Conservation (phyloP, 2,797 vertebrate genomes). For the Protosalanx chinensis region DNA sequence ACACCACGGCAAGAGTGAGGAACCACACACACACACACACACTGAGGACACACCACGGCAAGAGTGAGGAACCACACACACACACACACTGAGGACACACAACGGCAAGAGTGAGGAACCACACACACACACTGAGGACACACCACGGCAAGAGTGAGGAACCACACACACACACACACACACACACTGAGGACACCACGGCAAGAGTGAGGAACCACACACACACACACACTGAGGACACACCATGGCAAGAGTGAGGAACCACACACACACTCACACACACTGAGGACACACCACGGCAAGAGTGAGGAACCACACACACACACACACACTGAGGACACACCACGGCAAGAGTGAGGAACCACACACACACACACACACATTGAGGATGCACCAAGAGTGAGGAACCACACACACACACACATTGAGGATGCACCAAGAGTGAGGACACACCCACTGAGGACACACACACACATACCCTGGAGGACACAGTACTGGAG, state of each 20-base stretch:
- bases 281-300: too few relatives aligned
- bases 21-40: conserved; percentile 50
- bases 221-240: background rate
- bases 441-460: conserved; percentile 47
- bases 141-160: background rate
- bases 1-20: too few relatives aligned
- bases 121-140: background rate
- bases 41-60: conserved; percentile 83
- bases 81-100: background rate
- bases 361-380: conserved; percentile 87
- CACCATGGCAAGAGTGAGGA: too few relatives aligned
- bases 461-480: conserved; percentile 84
- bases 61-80: conserved; percentile 68
- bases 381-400: conserved; percentile 70
- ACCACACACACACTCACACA: too few relatives aligned
- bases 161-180: background rate
- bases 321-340: conserved; percentile 83
- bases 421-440: background rate
- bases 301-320: too few relatives aligned
- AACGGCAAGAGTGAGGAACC: background rate
- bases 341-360: too few relatives aligned
- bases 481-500: conserved; percentile 82
- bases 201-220: background rate
- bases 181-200: background rate
- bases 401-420: conserved; percentile 16